Base-by-base conservation (phyloP, 2,113 vertebrate species). In the Pampusana beccarii region DNA sequence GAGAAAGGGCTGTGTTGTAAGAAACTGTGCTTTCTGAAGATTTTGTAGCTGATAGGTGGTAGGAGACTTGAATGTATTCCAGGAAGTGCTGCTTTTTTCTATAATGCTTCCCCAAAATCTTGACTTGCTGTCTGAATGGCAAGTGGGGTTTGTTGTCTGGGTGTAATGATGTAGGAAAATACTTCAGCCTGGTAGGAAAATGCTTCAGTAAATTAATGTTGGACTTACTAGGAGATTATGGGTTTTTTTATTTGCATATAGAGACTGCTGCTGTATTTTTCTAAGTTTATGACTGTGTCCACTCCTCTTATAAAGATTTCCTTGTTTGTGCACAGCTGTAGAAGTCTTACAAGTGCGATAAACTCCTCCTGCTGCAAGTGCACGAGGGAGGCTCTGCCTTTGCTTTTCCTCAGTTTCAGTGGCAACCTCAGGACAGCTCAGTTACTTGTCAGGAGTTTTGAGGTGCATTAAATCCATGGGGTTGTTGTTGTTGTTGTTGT, bases 241-340 rank as follows among this genome's bases (percentile, higher is more conserved):
- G 21, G 2, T 0, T 0, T 3, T 57, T 93, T 95, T 93, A 93
- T 83, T 93, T 81, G 72, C 0, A 0, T 36, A 69, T 44, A 93
- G 72, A 83, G 42, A 56, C 36, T 60, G 38, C 48, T 80, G 64
- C 64, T 92, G 21, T 80, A 44, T 90, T 92, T 95, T 88, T 67
- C 34, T 80, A 88, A 87, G 65, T 92, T 94, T 94, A 90, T 74
- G 34, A 60, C 56, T 80, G 24, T 60, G 51, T 90, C 44, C 34
- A 40, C 33, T 85, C 34, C 38, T 80, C 62, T 90, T 71, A 79
- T 26, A 86, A 95, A 93, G 65, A 87, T 84, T 75, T 86, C 72
- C 44, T 95, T 94, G 73, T 69, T 81, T 90, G 61, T 80, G 65
- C 38, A 71, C 80, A 90, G 86, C 69, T 86, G 67, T 93, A 80